Evolutionary conservation across 2,888 invertebrate genomes (phyloP), one percentile per base, ranked within the genome.

Genomic region (Brachylomia viminalis): DNA sequence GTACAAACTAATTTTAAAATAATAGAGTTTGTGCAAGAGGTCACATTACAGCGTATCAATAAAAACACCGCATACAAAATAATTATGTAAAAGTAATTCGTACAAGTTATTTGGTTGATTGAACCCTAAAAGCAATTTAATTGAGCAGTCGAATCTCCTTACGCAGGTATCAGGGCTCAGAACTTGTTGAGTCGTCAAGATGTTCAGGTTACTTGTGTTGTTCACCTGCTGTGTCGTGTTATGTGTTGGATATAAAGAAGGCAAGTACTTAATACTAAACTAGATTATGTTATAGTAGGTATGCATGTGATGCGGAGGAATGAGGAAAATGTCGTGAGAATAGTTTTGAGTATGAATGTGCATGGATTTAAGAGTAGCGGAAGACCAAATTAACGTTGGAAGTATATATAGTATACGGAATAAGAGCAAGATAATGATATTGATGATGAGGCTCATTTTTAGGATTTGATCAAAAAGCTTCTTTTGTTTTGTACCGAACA

Each of bases 91-190:
- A 27, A 81, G 33, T 59, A 74, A 59, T n/a, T 8, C 30, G 1
- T 52, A 75, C 30, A 56, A 67, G n/a, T 80, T 54, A 20, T 64
- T 69, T 33, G 77, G 77, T n/a, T 52, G 62, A 61, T 3, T 45
- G 72, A 83, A 73, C 84, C 69, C 84, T 59, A 79, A 68, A 66
- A 47, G 17, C 3, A 20, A 30, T 74, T 38, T 71, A 82, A 68
- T 30, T 23, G 20, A 54, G 17, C 30, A 62, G 23, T n/a, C 1
- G 61, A 56, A 27, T 33, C 7, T 42, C 4, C 8, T n/a, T 58
- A 10, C 4, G 0, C 27, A n/a, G n/a, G 27, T 7, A 33, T 20
- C 33, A 54, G 54, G 65, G 27, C 59, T 54, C 79, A 78, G 52
- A 80, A 68, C 83, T 56, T 6, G 62, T 68, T 49, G 27, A 72